phyloP scores from a whole-genome alignment of 2,113 vertebrate species.

The Tyto alba region DNA sequence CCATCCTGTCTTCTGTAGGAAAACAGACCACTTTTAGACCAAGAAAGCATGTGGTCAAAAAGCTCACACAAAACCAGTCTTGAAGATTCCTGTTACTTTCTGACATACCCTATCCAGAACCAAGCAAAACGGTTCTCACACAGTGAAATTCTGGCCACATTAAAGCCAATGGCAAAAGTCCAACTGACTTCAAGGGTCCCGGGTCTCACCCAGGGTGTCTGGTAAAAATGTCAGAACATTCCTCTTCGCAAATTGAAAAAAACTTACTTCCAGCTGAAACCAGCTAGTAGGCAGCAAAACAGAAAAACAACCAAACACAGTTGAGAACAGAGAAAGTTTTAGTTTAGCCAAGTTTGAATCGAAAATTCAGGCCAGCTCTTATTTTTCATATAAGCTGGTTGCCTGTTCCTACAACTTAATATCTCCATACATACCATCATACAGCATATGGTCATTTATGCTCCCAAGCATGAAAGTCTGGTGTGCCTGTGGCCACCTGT shows the following conservation, averaged over 20 bases:
- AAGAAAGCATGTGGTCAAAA: neutral
- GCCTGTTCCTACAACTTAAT: neutral
- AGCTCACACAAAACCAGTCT: neutral
- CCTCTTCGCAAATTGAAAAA: neutral
- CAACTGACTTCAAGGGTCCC: constrained; percentile 25
- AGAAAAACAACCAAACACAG: neutral
- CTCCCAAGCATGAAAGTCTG: constrained; percentile 37
- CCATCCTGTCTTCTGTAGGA: neutral
- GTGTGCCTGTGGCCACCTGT: constrained; percentile 61
- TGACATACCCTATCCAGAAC: neutral
- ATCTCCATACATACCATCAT: constrained; percentile 13
- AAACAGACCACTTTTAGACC: neutral
- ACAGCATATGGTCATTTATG: constrained; percentile 47
- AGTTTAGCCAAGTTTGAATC: neutral
- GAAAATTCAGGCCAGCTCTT: neutral
- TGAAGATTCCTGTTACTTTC: neutral
- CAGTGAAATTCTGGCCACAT: neutral
- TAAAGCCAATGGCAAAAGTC: constrained; percentile 37
- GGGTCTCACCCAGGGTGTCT: neutral
- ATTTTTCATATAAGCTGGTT: neutral
- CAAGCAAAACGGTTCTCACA: neutral
- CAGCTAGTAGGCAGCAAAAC: neutral
- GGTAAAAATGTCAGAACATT: constrained; percentile 30
- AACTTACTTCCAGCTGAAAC: neutral
- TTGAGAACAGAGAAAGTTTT: neutral